Percentiles rank a stretch among this genome's conserved stretches.
These are phyloP conservation scores for Eospalax fontanierii DNA, from an alignment of 2,797 vertebrate genomes.

Conservation along the genomic window DNA sequence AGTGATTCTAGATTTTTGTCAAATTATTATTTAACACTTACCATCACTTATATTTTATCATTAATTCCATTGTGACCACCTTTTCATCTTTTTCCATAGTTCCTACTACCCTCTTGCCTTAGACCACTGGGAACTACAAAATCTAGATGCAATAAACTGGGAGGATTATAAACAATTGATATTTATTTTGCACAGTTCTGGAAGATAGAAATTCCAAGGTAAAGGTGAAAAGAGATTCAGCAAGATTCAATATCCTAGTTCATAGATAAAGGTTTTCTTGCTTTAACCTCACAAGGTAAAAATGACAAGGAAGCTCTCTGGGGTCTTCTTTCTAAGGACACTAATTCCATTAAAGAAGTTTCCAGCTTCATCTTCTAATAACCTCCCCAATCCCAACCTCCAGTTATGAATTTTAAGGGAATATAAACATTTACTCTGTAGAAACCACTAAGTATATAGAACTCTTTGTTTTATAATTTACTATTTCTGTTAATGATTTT, in stretches of 20 bases:
- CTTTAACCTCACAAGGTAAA: background rate
- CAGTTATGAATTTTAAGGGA: too few relatives aligned
- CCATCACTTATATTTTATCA: background rate
- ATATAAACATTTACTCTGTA: too few relatives aligned
- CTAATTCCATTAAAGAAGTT: background rate
- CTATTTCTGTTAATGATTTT: too few relatives aligned
- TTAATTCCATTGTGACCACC: background rate
- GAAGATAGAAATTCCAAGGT: background rate
- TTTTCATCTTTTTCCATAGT: background rate
- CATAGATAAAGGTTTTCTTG: background rate
- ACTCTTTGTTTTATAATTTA: too few relatives aligned
- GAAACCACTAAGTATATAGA: too few relatives aligned
- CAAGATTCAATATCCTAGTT: background rate
- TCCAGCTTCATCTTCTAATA: background rate
- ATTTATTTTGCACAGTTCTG: background rate
- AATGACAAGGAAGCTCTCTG: background rate
- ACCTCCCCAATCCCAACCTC: background rate
- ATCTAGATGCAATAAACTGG: too few relatives aligned
- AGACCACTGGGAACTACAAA: background rate
- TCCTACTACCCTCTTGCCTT: background rate
- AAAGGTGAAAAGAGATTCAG: background rate
- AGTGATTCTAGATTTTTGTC: too few relatives aligned
- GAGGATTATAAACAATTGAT: background rate
- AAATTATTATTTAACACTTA: too few relatives aligned
- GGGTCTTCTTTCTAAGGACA: background rate